Percentiles rank a stretch among this genome's conserved stretches.
These are phyloP conservation scores for Clytia hemisphaerica DNA, from an alignment of 30 jellyfish, hydroid and myxozoan genomes.

Conservation along the genomic window DNA sequence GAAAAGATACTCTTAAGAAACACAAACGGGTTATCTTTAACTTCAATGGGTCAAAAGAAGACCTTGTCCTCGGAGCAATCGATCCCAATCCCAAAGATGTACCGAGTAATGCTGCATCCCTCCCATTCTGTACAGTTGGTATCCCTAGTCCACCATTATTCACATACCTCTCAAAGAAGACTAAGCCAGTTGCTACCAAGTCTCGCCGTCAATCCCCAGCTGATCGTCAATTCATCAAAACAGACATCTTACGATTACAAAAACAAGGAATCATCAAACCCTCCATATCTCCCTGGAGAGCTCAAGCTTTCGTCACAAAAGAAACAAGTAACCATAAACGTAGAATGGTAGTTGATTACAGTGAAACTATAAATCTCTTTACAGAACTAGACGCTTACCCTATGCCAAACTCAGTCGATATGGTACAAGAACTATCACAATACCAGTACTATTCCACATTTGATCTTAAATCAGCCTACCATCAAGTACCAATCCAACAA, in stretches of 20 bases:
- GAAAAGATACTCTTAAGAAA: conserved; percentile 38
- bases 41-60: conserved; percentile 39
- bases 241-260: conserved; percentile 32
- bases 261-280: conserved; percentile 61
- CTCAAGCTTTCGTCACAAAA: conserved; percentile 35
- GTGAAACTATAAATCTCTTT: conserved; percentile 46
- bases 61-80: too few species aligned
- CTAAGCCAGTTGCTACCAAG: conserved; percentile 51
- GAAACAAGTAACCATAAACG: too few species aligned
- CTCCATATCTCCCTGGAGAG: conserved; percentile 67
- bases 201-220: conserved; percentile 35
- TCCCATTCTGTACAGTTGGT: too few species aligned
- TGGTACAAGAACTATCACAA: conserved; percentile 25
- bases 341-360: conserved; percentile 46
- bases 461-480: conserved; percentile 44
- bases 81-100: too few species aligned
- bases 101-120: too few species aligned
- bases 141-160: conserved; percentile 43
- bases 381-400: conserved; percentile 64
- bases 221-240: conserved; percentile 41
- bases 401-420: conserved; percentile 28
- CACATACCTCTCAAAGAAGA: conserved; percentile 35
- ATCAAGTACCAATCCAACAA: conserved; percentile 45
- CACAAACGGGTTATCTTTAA: conserved; percentile 41
- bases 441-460: conserved; percentile 6